phyloP scores from a whole-genome alignment of 2,797 vertebrate genomes.

The Chelmon rostratus region DNA sequence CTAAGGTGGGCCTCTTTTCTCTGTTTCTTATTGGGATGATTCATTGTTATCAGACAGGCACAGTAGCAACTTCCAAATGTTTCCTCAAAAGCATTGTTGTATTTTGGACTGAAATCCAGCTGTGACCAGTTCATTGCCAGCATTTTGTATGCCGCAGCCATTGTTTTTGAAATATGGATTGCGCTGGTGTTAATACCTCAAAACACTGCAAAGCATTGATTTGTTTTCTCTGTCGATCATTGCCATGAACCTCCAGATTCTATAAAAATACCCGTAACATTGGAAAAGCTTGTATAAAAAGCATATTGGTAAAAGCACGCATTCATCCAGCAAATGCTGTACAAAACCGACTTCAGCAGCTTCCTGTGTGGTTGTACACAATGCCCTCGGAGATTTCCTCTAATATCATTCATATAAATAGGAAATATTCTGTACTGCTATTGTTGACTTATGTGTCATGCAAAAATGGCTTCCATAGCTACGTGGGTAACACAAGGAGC shows the following conservation, averaged over 20 bases:
- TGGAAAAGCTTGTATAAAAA: background rate
- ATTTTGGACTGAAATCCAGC: background rate
- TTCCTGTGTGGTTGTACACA: background rate
- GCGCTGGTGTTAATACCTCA: background rate
- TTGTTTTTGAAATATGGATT: slow-evolving; percentile 11
- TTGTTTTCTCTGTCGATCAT: background rate
- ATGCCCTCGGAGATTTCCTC: background rate
- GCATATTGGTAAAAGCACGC: background rate
- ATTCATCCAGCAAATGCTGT: background rate
- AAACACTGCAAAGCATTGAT: background rate
- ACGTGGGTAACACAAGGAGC: slow-evolving; percentile 20
- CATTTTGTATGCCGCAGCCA: background rate
- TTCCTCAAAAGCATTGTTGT: slow-evolving; percentile 35
- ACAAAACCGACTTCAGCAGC: background rate
- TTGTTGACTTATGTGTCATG: slow-evolving; percentile 14
- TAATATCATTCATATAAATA: slow-evolving; percentile 14
- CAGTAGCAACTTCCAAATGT: slow-evolving; percentile 16
- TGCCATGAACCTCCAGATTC: background rate
- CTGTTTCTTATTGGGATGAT: slow-evolving; percentile 38
- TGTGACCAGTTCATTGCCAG: background rate
- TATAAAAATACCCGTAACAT: background rate
- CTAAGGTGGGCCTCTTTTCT: slow-evolving; percentile 14
- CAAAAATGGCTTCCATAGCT: slow-evolving; percentile 17
- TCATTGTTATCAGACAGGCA: slow-evolving; percentile 43
- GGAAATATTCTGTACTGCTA: background rate